Evolutionary conservation across 2,113 vertebrate species (phyloP), one percentile per base, ranked within the genome.

Genomic region (Camelus dromedarius): DNA sequence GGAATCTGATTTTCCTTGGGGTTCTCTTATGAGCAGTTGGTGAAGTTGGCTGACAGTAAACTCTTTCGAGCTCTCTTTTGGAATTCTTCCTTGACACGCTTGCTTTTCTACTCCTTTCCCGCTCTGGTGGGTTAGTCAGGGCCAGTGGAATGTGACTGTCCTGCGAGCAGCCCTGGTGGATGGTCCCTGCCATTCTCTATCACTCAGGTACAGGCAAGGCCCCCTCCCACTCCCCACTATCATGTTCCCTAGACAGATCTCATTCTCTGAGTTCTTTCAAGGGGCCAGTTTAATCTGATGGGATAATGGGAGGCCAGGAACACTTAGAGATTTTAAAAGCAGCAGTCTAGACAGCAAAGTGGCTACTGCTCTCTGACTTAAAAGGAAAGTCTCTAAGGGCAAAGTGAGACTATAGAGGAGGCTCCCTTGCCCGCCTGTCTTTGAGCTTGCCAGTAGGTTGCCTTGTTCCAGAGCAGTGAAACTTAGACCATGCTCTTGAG

Each of bases 241-340:
- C n/a, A 35, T 60, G 1, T 84, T 79, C 8, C 20, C 30, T 70
- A 93, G 16, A 58, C 3, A 26, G 35, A 8, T 50, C 38, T 92
- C 30, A 26, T 73, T 83, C 94, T 88, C 81, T 90, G 52, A 92
- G 26, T 90, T 80, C 30, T 93, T 92, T 87, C 19, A 76, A 88
- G 84, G 11, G 19, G 20, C 24, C 8, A 6, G 1, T 92, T 92
- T 83, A 62, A 72, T 46, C 64, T 88, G 48, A 67, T 42, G 88
- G 60, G 28, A 46, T 60, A 86, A 32, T 52, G 3, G 48, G 35
- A 86, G 52, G 56, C 38, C 46, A 72, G 38, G n/a, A 73, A 80
- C 60, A 54, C 18, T 14, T 42, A 38, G 4, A 81, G 70, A 95
- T 67, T 95, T 94, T 72, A 24, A 81, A 14, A 88, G 46, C 8